Conservation (phyloP, 2,113 vertebrate genomes). For the Formicarius rufipectus region DNA sequence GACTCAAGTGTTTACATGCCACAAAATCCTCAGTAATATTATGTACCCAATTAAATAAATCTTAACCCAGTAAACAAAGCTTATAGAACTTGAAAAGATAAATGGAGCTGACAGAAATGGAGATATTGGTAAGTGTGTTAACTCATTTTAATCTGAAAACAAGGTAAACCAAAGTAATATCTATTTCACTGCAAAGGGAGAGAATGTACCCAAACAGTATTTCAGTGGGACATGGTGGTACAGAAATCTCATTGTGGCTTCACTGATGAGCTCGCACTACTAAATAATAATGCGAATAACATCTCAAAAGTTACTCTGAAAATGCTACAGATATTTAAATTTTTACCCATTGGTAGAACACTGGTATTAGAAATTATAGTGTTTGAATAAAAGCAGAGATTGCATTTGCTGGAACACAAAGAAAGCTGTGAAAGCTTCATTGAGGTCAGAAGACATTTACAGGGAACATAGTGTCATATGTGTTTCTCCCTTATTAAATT, state of each 20-base stretch:
- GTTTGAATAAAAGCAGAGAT: not conserved
- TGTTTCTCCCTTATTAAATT: constrained; percentile 58
- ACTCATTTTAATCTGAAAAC: not conserved
- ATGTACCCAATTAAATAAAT: constrained; percentile 19
- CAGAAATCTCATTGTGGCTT: not conserved
- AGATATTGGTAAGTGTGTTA: not conserved
- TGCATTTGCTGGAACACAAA: constrained; percentile 16
- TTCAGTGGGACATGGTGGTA: not conserved
- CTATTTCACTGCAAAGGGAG: not conserved
- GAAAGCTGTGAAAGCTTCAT: not conserved
- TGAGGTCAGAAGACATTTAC: constrained; percentile 37
- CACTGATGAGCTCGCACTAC: not conserved
- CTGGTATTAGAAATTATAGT: not conserved
- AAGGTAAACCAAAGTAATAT: constrained; percentile 1
- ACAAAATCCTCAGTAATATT: constrained; percentile 23
- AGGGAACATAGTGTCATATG: constrained; percentile 21
- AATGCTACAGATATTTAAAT: not conserved
- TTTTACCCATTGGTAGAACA: not conserved
- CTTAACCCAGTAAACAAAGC: constrained; percentile 16
- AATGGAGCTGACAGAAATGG: not conserved
- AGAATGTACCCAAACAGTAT: not conserved
- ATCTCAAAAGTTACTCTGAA: not conserved
- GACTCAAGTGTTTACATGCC: not conserved
- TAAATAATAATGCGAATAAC: not conserved
- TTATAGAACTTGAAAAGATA: not conserved